These are phyloP conservation scores for Chymomyza caudatula DNA, from an alignment of 2,888 invertebrate species.

Conservation along the genomic window DNA sequence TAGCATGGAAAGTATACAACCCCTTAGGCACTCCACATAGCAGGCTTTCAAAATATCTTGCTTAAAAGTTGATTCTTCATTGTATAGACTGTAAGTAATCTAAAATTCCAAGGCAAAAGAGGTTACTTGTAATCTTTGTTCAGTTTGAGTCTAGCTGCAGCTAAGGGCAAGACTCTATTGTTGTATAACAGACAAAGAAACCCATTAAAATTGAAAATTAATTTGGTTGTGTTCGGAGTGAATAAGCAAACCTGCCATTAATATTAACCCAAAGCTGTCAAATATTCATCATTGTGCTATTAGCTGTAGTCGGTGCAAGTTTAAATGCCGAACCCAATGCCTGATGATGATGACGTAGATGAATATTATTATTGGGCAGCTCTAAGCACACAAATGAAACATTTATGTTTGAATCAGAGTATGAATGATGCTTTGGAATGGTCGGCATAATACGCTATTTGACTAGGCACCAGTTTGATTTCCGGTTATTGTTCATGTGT, in stretches of 20 bases:
- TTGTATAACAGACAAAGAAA: neutral
- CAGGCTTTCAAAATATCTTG: neutral
- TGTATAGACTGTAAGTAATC: neutral
- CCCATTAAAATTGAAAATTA: neutral
- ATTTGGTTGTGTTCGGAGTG: neutral
- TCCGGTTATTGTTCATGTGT: conserved; percentile 20
- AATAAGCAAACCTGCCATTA: neutral
- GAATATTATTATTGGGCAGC: conserved; percentile 12
- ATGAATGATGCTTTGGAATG: neutral
- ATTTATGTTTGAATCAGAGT: conserved; percentile 25
- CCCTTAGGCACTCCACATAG: too few species aligned
- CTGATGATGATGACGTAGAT: neutral
- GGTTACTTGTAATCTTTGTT: neutral
- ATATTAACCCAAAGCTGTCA: neutral
- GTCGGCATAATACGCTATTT: neutral
- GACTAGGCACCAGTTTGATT: conserved; percentile 16
- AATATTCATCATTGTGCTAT: neutral
- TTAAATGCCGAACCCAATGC: neutral
- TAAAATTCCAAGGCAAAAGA: neutral
- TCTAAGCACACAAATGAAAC: conserved; percentile 18
- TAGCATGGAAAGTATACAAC: too few species aligned
- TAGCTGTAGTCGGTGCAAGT: neutral
- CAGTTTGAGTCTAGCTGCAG: neutral
- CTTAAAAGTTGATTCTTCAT: neutral
- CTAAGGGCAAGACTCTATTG: neutral